Evolutionary conservation across 92 coral and sea anemone genomes (phyloP), one percentile per base, ranked within the genome.

Genomic region (Isaurus tuberculatus): DNA sequence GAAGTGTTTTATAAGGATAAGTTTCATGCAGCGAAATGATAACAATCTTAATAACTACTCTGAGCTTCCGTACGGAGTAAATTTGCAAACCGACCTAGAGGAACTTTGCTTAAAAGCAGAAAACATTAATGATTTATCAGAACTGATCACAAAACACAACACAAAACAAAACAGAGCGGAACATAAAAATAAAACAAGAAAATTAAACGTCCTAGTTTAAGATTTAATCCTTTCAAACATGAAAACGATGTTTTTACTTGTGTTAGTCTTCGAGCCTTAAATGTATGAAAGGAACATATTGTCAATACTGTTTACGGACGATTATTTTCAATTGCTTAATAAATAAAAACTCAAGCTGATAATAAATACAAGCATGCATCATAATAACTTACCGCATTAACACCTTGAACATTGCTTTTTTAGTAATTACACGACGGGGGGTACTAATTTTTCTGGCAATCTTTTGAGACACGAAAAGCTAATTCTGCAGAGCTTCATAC

Each of bases 351-450:
- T 55, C 33, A 77, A 77, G 48, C 33, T 13, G n/a, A 13, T 37
- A 27, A 53, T 33, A 57, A 49, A 77, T 77, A n/a, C 27, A 33
- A 33, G 68, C 53, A 77, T 53, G 31, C 64, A 77, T 25, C 40
- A 16, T 61, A 19, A 58, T 77, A 74, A 51, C 34, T 27, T 40
- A 23, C 30, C 69, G 22, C 49, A 77, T 77, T 77, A 77, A 57
- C 82, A 58, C 82, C 80, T 58, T 3, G 48, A 34, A 36, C 58
- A 28, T 57, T 77, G 44, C 70, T 48, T 37, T 46, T 23, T 34
- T 14, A 22, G 58, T 11, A 28, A 25, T 26, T 72, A 44, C 78
- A 44, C 57, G 44, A 27, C 78, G 63, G 63, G 63, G 63, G 63
- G 31, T 60, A 60, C 13, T 25, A 26, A 25, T 63, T 25, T 26